A percentile compares a stretch with the other conserved stretches of the same genome.
These are phyloP conservation scores for Cetonia aurata DNA, from an alignment of 2,888 invertebrate species.

Conservation along the genomic window DNA sequence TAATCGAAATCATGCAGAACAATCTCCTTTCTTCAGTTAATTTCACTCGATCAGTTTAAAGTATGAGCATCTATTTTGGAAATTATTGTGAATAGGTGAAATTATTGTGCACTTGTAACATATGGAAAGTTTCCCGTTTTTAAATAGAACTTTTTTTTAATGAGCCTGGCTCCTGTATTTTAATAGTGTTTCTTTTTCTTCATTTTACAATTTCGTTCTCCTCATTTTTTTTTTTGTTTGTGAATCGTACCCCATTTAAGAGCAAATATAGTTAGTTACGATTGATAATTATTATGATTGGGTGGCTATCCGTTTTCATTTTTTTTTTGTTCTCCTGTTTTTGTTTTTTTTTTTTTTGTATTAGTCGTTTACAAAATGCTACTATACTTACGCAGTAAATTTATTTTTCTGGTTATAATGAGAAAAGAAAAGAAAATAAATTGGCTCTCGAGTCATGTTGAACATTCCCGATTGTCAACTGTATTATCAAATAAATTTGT, in stretches of 20 bases:
- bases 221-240: too few species aligned
- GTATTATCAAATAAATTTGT: constrained; percentile 66
- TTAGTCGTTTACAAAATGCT: constrained; percentile 21
- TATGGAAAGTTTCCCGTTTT: constrained; percentile 63
- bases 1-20: background rate
- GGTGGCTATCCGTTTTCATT: constrained; percentile 15
- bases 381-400: background rate
- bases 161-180: constrained; percentile 53
- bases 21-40: constrained; percentile 1
- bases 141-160: constrained; percentile 58
- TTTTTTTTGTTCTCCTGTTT: constrained; percentile 3
- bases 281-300: background rate
- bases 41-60: constrained; percentile 47
- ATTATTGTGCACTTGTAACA: constrained; percentile 62
- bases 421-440: constrained; percentile 31
- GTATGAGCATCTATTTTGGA: constrained; percentile 31
- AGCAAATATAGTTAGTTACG: too few species aligned
- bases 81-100: constrained; percentile 50
- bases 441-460: constrained; percentile 58
- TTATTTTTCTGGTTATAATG: too few species aligned
- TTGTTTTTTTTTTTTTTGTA: constrained; percentile 27
- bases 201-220: background rate
- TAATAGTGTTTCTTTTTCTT: background rate
- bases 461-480: constrained; percentile 66
- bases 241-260: too few species aligned